Conservation (phyloP, 2,888 invertebrate species). For the Ophonus ardosiacus region DNA sequence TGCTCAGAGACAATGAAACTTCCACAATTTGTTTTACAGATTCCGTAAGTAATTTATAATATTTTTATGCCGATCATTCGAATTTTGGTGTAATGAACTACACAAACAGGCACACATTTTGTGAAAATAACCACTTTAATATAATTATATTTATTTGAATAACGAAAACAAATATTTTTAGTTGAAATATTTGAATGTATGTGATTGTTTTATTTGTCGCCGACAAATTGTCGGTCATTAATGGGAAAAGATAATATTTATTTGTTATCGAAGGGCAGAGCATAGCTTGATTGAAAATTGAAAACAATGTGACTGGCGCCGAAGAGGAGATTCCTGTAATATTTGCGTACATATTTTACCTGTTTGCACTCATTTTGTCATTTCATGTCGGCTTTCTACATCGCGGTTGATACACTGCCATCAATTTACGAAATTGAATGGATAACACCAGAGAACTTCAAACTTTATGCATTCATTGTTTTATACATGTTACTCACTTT, state of each 20-base stretch:
- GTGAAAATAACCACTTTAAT: no score
- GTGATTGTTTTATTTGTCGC: background rate
- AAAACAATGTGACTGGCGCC: background rate
- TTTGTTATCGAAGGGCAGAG: background rate
- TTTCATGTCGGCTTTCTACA: constrained; percentile 15
- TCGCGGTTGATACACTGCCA: constrained; percentile 18
- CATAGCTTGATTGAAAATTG: background rate
- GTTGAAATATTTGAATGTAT: background rate
- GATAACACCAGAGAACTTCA: background rate
- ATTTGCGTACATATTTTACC: constrained; percentile 26
- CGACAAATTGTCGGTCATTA: background rate
- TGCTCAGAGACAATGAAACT: no score
- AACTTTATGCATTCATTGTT: background rate
- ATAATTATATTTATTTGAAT: no score
- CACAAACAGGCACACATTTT: no score
- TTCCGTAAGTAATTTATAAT: no score
- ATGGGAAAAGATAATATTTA: background rate
- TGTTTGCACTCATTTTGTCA: constrained; percentile 31
- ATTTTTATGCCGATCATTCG: no score
- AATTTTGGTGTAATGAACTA: no score
- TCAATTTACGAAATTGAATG: constrained; percentile 25
- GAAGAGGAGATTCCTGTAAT: constrained; percentile 22
- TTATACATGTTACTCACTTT: background rate
- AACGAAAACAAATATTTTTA: background rate
- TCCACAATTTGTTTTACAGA: no score